These are phyloP conservation scores for Bembecia ichneumoniformis DNA, from an alignment of 2,888 invertebrate species.

Conservation along the genomic window DNA sequence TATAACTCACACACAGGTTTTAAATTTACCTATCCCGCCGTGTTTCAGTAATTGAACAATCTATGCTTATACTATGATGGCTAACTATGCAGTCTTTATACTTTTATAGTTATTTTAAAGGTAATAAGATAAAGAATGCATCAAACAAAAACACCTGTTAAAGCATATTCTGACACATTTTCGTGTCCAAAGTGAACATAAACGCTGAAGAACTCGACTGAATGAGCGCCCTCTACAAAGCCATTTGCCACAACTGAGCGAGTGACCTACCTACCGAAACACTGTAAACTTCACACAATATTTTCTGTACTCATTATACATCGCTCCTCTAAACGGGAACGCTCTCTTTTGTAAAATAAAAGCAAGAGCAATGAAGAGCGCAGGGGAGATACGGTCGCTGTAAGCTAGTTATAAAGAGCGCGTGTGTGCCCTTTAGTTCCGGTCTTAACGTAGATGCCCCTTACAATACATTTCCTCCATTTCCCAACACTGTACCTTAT, in stretches of 20 bases:
- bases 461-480: neutral
- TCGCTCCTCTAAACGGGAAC: conserved; percentile 12
- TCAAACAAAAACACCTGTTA: neutral
- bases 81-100: no score
- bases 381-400: neutral
- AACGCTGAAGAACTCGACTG: conserved; percentile 21
- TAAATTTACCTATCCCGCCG: no score
- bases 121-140: neutral
- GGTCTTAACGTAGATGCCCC: neutral
- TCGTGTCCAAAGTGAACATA: conserved; percentile 7
- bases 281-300: neutral
- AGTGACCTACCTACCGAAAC: conserved; percentile 13
- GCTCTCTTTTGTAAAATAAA: neutral
- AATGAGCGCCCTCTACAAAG: conserved; percentile 28
- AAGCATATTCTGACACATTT: neutral
- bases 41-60: no score
- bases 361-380: neutral
- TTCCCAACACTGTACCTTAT: conserved; percentile 31
- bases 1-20: no score
- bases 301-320: conserved; percentile 10
- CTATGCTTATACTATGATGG: no score
- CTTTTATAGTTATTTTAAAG: no score
- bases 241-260: conserved; percentile 28
- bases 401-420: neutral
- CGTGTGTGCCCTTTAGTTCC: neutral